Evolutionary conservation across 2,888 invertebrate genomes (phyloP), one percentile per base, ranked within the genome.

Genomic region (Teleiodes luculella): DNA sequence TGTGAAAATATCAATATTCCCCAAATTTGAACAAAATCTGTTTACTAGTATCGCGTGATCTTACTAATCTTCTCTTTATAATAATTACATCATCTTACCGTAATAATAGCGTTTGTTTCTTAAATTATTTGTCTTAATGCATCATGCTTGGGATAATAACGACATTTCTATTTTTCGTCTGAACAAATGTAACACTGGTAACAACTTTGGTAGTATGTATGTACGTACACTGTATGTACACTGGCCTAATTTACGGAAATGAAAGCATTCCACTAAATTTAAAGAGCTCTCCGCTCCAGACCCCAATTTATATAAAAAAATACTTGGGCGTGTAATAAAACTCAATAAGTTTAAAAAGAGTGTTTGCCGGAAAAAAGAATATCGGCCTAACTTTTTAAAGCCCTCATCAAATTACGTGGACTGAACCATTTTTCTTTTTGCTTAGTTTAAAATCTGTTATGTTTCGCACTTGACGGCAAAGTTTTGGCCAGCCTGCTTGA

Each of bases 331-430:
- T 48, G n/a, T 48, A 48, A 48, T 48, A 48, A 48, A 48, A 48
- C 48, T 48, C 48, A 33, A 48, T 48, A 48, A 48, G 18, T 48
- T 48, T 36, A 48, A 48, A 35, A 48, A 48, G 48, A 48, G 48
- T 48, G 35, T 48, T 48, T 48, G 48, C 35, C 48, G n/a, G 13
- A 48, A 35, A 48, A 48, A 48, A 24, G 24, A 48, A 35, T 20
- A 48, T 48, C 35, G 35, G 47, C n/a, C n/a, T 18, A 48, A 48
- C 48, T 48, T 48, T 48, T 48, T 48, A 48, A 48, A 2, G 24
- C 18, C 35, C 48, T 48, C 48, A 35, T 48, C 48, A 48, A 48
- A 48, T 48, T 48, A 48, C 35, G 48, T 48, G 35, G 48, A 48
- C 48, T 11, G 48, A 30, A n/a, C 48, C 33, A 48, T 48, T 48